Base-by-base conservation (phyloP, 2,888 invertebrate species). In the Protodeltote pygarga region DNA sequence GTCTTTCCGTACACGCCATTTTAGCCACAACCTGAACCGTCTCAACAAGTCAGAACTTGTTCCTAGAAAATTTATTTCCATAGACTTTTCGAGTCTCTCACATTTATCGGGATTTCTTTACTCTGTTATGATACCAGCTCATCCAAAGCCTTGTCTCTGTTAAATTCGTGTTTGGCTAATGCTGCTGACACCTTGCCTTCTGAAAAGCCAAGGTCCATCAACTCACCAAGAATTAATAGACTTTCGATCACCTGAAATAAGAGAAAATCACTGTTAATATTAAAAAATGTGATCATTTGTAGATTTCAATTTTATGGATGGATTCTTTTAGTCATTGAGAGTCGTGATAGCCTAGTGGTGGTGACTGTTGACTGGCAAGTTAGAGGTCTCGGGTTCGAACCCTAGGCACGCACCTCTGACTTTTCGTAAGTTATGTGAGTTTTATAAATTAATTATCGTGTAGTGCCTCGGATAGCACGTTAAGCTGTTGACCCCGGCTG, bases 111-210 rank as follows among this genome's bases (percentile, higher is more conserved):
- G 37, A 17, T 47, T 34, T 33, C 10, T 31, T 50, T 33, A 58
- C 25, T 44, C 41, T 21, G 71, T 79, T 96, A 96, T 77, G 95
- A 94, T 75, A 97, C 95, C 68, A 97, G 92, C 79, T 95, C 94
- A 81, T 97, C 97, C 73, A 98, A 92, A 28, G 97, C 97, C 87
- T 95, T 96, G 80, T 97, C 97, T 77, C 95, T 93, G 86, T 97
- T 96, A 80, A 96, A 96, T 84, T 96, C 93, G 77, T 95, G 95
- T 74, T 95, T 94, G 20, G 95, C 85, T 37, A 97, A 93, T 11
- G 96, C 97, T 47, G 94, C 93, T 0, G 95, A 95, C 33, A 96
- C 96, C 73, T 94, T 93, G 42, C 93, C 93, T 87, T 97, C 97
- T 0, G 95, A 92, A 83, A 97, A 97, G 19, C 97, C 97, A 41